Evolutionary conservation across 2,797 vertebrate genomes (phyloP), one percentile per base, ranked within the genome.

Genomic region (Acipenser oxyrinchus): DNA sequence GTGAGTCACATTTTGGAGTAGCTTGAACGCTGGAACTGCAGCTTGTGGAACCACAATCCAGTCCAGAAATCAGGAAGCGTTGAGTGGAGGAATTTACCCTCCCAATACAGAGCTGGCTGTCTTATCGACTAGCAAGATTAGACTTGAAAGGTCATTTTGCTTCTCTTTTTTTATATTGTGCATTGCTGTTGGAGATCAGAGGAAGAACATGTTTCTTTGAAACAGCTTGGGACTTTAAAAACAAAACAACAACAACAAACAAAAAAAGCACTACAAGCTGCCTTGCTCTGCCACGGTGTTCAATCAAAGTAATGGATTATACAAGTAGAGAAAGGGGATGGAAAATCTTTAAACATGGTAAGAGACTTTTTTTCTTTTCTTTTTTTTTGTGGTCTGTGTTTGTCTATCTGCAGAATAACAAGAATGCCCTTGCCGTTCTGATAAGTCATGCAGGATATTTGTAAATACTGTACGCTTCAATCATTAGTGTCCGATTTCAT

Each of bases 11-110:
- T 18, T 68, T 13, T 5, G 37, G 63, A 63, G 59, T 63, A 66
- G 60, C 49, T 18, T 18, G 55, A 12, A 67, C 13, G 49, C 58
- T 51, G 49, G 48, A 59, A 59, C 63, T 1, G 5, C 48, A n/a
- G 64, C 52, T 15, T 51, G 63, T 50, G 6, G 60, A 63, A 66
- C 59, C 58, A 57, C 18, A 50, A 68, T 60, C 53, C n/a, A 10
- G 15, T 49, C 18, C 62, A 62, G 37, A 58, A 51, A 59, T 65
- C 63, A 70, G 77, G 71, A 77, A 75, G 70, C 66, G 69, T 63
- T 65, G 0, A 7, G 60, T 2, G 2, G 63, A 10, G 9, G 5
- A 60, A 50, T 13, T 52, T 59, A 1, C 0, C 57, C 66, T 4
- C 62, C 62, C 0, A 0, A 62, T 51, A 1, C 0, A 15, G 69